Evolutionary conservation across 2,888 invertebrate genomes (phyloP).

Genomic region (Omphaloscelis lunosa): DNA sequence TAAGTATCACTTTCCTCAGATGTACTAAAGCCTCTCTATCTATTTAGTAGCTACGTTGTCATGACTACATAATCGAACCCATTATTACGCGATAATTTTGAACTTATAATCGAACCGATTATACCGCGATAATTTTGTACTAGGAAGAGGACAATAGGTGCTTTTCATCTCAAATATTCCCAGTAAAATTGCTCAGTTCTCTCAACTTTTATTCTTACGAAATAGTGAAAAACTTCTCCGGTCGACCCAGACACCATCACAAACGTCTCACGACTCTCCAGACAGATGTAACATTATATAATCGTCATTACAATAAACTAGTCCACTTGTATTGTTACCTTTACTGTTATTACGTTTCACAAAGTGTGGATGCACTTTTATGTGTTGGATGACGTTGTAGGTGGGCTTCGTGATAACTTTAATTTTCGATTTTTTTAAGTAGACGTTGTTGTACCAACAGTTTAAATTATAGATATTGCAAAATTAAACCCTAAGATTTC

Average conservation of each 20-base stretch:
- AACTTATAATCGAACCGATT: not conserved
- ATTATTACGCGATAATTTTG: not conserved
- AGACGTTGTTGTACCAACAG: not conserved
- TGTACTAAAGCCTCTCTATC: not conserved
- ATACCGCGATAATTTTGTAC: not conserved
- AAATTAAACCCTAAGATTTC: not conserved
- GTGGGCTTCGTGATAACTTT: not conserved
- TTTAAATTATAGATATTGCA: not conserved
- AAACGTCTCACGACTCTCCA: constrained; percentile 57
- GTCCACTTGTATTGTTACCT: constrained; percentile 33
- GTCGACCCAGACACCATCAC: constrained; percentile 44
- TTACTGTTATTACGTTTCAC: constrained; percentile 43
- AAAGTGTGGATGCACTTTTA: constrained; percentile 56
- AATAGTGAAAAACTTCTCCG: constrained; percentile 19
- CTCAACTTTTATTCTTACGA: constrained; percentile 21
- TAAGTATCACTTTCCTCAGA: not conserved
- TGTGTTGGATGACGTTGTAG: constrained; percentile 18
- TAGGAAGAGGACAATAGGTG: not conserved
- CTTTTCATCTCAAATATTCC: not conserved
- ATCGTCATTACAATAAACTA: constrained; percentile 67
- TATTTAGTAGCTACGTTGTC: not conserved
- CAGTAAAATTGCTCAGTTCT: not conserved
- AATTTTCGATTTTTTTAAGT: not conserved
- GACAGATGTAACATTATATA: constrained; percentile 59
- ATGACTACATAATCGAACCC: not conserved